A percentile compares a stretch with the other conserved stretches of the same genome.
These are phyloP conservation scores for Zoanthus gigantus DNA, from an alignment of 92 coral and sea anemone species.

Conservation along the genomic window DNA sequence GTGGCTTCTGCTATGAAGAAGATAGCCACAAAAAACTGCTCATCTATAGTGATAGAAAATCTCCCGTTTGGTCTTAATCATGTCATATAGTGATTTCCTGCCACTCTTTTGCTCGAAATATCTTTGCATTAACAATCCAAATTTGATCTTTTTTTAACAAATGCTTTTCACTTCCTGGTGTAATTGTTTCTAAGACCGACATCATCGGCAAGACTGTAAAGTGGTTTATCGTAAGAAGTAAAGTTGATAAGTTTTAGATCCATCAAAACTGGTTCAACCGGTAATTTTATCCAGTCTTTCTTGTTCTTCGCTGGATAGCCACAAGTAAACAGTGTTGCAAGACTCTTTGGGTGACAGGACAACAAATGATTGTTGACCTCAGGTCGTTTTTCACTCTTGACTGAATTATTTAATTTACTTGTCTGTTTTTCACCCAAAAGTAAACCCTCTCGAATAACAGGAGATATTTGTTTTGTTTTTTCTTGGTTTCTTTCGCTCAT, in stretches of 20 bases:
- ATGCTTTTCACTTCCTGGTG: too few relatives aligned
- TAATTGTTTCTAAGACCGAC: not conserved
- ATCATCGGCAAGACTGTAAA: conserved; percentile 1
- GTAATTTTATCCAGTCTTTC: conserved; percentile 59
- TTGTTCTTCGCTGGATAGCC: conserved; percentile 53
- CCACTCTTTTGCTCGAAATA: too few relatives aligned
- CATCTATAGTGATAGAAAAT: too few relatives aligned
- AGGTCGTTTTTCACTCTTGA: not conserved
- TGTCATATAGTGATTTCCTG: too few relatives aligned
- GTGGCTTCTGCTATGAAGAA: too few relatives aligned
- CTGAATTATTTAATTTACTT: not conserved
- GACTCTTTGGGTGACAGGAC: conserved; percentile 21
- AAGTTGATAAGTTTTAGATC: conserved; percentile 89
- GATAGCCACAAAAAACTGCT: too few relatives aligned
- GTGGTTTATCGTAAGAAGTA: conserved; percentile 74
- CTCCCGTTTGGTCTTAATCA: too few relatives aligned
- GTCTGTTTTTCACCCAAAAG: not conserved
- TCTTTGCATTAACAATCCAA: too few relatives aligned
- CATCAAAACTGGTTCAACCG: conserved; percentile 82
- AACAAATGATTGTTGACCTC: conserved; percentile 13
- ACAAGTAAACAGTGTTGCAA: conserved; percentile 15
- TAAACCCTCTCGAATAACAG: not conserved
- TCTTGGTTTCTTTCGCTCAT: not conserved
- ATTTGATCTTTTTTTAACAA: too few relatives aligned
- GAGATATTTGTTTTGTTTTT: not conserved